Evolutionary conservation across 2,888 invertebrate species (phyloP), one percentile per base, ranked within the genome.

Genomic region (Acronicta aceris): DNA sequence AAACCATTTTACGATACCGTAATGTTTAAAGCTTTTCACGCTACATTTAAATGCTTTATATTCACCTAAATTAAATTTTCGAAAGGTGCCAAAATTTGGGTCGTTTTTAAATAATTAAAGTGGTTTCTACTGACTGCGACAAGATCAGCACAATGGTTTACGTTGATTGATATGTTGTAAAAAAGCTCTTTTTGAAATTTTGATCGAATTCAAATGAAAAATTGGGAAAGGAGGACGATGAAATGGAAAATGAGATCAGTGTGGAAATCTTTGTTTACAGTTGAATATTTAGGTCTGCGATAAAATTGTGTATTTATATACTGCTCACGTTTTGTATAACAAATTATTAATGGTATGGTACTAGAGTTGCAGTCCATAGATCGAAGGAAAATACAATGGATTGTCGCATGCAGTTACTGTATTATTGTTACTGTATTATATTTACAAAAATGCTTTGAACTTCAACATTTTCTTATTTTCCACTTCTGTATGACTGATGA

Each of bases 241-340:
- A 64, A 68, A 63, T 27, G 15, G 48, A 54, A 58, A 72, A 53
- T 59, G 41, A 50, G 64, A 59, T 40, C 58, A 52, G 33, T 36
- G 58, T 56, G 38, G 46, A 53, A 40, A 74, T 50, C 53, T 61
- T 61, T 61, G 56, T 72, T 65, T 75, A 65, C 56, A 54, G 61
- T 47, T 38, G 51, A 50, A 61, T 54, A 72, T 74, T 57, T 59
- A 53, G 52, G 58, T 59, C 56, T 51, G 50, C 45, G 60, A 56
- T 48, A 17, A 48, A 54, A 59, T 16, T 54, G 46, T 55, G 16
- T 58, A 56, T 59, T 74, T 71, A 61, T 55, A 66, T 49, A 47
- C 57, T 52, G 38, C 54, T 43, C 2, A n/a, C 38, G n/a, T n/a
- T n/a, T 38, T 6, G 0, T 7, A 38, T n/a, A 38, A n/a, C 38